phyloP scores from a whole-genome alignment of 1,140 invertebrate genomes.

The Neodiprion fabricii region DNA sequence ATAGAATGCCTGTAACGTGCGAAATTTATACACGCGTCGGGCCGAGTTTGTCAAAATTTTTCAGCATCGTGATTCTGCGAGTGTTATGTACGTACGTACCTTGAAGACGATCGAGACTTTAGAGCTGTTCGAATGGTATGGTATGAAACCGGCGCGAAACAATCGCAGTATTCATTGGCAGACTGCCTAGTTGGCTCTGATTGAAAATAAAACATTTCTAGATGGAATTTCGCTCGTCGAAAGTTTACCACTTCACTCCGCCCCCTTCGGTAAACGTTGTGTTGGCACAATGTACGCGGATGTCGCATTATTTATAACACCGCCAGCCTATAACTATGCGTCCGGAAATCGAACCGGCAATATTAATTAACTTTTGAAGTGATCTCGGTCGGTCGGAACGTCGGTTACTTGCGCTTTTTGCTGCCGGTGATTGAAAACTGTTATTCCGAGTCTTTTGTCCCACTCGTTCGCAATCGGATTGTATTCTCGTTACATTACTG shows the following conservation, averaged over 20 bases:
- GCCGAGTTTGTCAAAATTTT: background rate
- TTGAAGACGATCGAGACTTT: too few relatives aligned
- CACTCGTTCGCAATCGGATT: too few relatives aligned
- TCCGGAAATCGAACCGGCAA: background rate
- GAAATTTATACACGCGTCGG: too few relatives aligned
- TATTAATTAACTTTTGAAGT: background rate
- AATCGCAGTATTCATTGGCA: conserved; percentile 5
- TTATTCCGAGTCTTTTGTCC: too few relatives aligned
- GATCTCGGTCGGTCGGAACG: background rate
- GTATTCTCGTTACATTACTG: too few relatives aligned
- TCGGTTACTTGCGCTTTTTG: background rate
- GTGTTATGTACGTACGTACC: too few relatives aligned
- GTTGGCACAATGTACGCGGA: background rate
- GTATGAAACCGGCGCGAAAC: background rate
- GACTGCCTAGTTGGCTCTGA: background rate
- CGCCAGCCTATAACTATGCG: background rate
- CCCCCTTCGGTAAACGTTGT: background rate
- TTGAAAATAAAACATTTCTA: conserved; percentile 3
- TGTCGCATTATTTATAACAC: background rate
- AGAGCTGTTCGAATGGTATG: too few relatives aligned
- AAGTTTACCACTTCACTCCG: background rate
- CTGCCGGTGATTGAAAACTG: too few relatives aligned
- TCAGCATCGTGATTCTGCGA: too few relatives aligned
- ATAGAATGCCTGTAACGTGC: background rate
- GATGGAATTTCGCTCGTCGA: background rate